These are phyloP conservation scores for Hypomesus transpacificus DNA, from an alignment of 2,113 vertebrate species.

Conservation along the genomic window DNA sequence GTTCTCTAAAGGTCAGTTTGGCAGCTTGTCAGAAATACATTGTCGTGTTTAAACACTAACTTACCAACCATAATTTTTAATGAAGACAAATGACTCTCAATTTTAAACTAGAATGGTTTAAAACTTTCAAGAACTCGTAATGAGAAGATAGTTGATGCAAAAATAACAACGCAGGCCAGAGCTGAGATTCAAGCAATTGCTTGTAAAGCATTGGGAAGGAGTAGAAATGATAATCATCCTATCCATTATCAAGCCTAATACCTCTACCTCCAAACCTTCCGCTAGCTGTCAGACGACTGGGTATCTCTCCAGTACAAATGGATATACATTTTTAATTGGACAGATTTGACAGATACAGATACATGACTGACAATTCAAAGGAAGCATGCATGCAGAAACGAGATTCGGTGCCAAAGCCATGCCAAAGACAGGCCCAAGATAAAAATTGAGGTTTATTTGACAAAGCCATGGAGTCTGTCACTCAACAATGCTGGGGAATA, in stretches of 20 bases:
- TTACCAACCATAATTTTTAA: slow-evolving; percentile 33
- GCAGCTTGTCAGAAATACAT: slow-evolving; percentile 33
- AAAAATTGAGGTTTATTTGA: slow-evolving; percentile 12
- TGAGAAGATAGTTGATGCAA: slow-evolving; percentile 20
- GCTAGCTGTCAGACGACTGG: background rate
- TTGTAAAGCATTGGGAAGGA: slow-evolving; percentile 25
- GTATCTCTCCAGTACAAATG: slow-evolving; percentile 7
- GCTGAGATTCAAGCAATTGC: slow-evolving; percentile 6
- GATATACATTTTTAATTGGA: slow-evolving; percentile 22
- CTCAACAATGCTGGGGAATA: background rate
- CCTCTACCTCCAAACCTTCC: background rate
- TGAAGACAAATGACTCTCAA: slow-evolving; percentile 27
- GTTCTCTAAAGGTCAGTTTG: slow-evolving; percentile 31
- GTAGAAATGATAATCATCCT: slow-evolving; percentile 14
- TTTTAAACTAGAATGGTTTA: slow-evolving; percentile 12
- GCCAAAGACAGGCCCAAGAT: background rate
- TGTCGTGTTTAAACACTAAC: slow-evolving; percentile 31
- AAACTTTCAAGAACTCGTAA: slow-evolving; percentile 33
- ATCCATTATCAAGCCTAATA: background rate
- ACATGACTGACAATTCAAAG: slow-evolving; percentile 17
- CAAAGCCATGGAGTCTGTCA: background rate
- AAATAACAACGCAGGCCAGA: background rate
- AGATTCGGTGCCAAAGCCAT: background rate
- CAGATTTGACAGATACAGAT: slow-evolving; percentile 1
- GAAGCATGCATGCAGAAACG: background rate